Base-by-base conservation (phyloP, 2,797 vertebrate genomes). In the Acanthurus tractus region DNA sequence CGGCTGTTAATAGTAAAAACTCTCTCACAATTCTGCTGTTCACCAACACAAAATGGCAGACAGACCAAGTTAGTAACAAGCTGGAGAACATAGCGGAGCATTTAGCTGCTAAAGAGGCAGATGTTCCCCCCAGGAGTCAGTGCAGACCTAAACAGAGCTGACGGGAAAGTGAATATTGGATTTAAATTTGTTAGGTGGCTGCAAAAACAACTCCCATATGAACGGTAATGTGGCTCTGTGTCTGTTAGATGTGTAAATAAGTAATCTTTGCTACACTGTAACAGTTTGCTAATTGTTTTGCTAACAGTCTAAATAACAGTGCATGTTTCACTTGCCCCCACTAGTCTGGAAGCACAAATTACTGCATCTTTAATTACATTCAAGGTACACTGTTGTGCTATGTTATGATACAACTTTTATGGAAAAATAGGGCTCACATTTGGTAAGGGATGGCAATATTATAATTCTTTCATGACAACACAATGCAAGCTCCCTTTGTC, bases 401-500 rank as follows among this genome's bases (percentile, higher is more conserved):
- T 25, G 25, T 25, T 25, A 25, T 25, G 25, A 25, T 25, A 25
- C 3, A 25, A 25, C 25, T 25, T 25, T 25, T 25, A 25, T 2
- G 25, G 25, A 25, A 25, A 25, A 25, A 25, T 25, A 25, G 25
- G 25, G 25, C 25, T 25, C 25, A 25, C 25, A 25, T 25, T 25
- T 25, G 25, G 25, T 25, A 25, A 25, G 25, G 25, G 25, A 25
- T 25, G 25, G 3, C 25, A 25, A 25, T 25, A 25, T 25, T 25
- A 25, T 25, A 25, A 25, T 25, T 3, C 25, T 25, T 25, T 25
- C 3, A 10, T 20, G 44, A 20, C 15, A 64, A 54, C 25, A 50
- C 54, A 81, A 29, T 64, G 14, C 38, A 69, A 40, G 22, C 4
- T 38, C 38, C 11, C 9, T 50, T 61, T 54, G 18, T 61, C 15